These are phyloP conservation scores for Tapera naevia DNA, from an alignment of 2,797 vertebrate species.

Conservation along the genomic window DNA sequence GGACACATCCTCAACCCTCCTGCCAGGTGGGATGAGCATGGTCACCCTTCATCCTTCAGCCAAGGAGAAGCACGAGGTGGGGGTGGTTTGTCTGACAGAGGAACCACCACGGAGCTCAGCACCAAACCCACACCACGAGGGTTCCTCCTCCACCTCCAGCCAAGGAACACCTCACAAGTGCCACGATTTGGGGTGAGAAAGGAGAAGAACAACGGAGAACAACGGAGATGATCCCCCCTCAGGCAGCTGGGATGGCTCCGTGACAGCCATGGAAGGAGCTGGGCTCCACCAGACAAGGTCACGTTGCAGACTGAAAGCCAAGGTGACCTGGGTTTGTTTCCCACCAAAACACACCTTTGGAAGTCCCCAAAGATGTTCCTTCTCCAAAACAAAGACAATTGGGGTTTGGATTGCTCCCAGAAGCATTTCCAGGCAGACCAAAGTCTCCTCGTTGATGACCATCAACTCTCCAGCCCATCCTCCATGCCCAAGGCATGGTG, in stretches of 20 bases:
- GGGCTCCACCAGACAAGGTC: neutral
- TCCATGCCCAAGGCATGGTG: neutral
- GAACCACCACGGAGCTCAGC: neutral
- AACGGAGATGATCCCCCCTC: fast-evolving
- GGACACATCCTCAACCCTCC: too few species aligned
- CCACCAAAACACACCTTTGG: neutral
- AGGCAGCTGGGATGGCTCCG: neutral
- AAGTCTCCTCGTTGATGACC: neutral
- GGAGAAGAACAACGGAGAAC: too few species aligned
- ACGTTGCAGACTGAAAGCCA: neutral
- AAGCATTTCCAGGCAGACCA: neutral
- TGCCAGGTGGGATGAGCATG: too few species aligned
- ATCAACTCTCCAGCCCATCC: neutral
- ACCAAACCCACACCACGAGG: neutral
- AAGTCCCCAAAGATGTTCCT: neutral
- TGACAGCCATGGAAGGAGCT: neutral
- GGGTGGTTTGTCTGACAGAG: neutral
- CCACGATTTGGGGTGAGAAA: neutral
- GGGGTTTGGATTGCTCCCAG: neutral
- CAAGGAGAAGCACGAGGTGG: neutral
- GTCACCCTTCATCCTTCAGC: neutral
- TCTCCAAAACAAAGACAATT: neutral
- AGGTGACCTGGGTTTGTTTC: too few species aligned
- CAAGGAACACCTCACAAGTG: neutral
- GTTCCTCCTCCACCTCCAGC: neutral